Evolutionary conservation across 1,140 invertebrate genomes (phyloP).

Genomic region (Oncopeltus fasciatus): DNA sequence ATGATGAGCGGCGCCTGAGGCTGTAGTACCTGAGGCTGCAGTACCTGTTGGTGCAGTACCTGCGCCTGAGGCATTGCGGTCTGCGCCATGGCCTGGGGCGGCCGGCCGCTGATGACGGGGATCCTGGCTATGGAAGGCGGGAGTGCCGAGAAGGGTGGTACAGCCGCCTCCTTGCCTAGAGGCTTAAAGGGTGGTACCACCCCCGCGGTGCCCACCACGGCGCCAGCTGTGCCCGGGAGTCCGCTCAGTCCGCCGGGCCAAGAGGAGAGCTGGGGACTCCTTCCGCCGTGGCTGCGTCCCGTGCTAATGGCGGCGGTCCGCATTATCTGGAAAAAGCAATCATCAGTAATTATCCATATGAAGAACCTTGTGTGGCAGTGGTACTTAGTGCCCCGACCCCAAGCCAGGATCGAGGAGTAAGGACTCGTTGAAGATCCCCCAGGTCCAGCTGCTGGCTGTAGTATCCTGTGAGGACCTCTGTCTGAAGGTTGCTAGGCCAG

Average conservation of each 20-base stretch:
- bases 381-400: no score
- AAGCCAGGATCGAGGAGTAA: no score
- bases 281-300: slow-evolving; percentile 2
- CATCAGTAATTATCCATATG: no score
- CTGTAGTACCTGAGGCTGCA: neutral
- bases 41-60: no score
- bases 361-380: no score
- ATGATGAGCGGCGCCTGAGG: slow-evolving; percentile 15
- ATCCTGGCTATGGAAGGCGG: slow-evolving; percentile 38
- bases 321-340: no score
- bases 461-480: no score
- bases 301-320: neutral
- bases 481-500: no score
- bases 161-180: slow-evolving; percentile 28
- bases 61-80: neutral
- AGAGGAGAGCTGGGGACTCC: slow-evolving; percentile 9
- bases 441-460: no score
- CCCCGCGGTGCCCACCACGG: slow-evolving; percentile 4
- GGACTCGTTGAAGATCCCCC: no score
- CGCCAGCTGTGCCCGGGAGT: neutral
- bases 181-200: slow-evolving; percentile 57
- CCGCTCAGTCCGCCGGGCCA: neutral
- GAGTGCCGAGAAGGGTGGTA: slow-evolving; percentile 33
- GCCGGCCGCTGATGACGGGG: slow-evolving; percentile 23
- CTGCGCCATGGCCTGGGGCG: neutral